A percentile compares a stretch with the other conserved stretches of the same genome.
Evolutionary conservation across 2,888 invertebrate species (phyloP).

Genomic region (Osmoderma eremita): DNA sequence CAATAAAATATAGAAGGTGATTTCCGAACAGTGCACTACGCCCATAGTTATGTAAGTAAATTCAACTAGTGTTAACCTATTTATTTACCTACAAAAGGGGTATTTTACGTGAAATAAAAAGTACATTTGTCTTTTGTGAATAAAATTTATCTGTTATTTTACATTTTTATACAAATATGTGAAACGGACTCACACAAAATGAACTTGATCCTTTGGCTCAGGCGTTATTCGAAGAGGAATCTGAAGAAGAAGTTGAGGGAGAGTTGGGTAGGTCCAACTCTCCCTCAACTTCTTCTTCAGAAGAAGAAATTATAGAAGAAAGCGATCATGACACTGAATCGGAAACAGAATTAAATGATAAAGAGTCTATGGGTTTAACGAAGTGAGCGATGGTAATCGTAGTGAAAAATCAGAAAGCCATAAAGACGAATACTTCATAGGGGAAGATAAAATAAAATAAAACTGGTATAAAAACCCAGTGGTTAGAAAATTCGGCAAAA

Average conservation of each 20-base stretch:
- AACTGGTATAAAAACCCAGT: slow-evolving; percentile 43
- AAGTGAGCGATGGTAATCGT: slow-evolving; percentile 18
- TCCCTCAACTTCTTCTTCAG: too few species aligned
- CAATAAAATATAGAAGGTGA: too few species aligned
- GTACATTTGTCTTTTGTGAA: too few species aligned
- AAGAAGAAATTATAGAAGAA: slow-evolving; percentile 45
- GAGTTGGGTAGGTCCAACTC: too few species aligned
- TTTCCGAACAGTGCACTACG: too few species aligned
- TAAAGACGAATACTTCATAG: slow-evolving; percentile 38
- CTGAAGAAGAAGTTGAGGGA: background rate
- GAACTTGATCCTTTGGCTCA: background rate
- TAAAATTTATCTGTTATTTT: too few species aligned
- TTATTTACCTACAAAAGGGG: background rate
- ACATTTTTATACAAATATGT: too few species aligned
- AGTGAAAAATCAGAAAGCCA: slow-evolving; percentile 13
- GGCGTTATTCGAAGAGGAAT: slow-evolving; percentile 6
- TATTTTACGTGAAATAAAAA: too few species aligned
- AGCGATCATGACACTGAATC: slow-evolving; percentile 42
- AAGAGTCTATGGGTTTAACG: background rate
- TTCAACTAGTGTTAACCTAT: too few species aligned
- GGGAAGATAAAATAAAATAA: slow-evolving; percentile 45
- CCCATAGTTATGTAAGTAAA: too few species aligned
- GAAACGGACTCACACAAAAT: background rate
- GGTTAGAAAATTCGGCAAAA: slow-evolving; percentile 46
- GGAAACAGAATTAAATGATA: slow-evolving; percentile 40